Evolutionary conservation across 1,140 invertebrate genomes (phyloP), one percentile per base, ranked within the genome.

Genomic region (Conopomorpha cramerella): DNA sequence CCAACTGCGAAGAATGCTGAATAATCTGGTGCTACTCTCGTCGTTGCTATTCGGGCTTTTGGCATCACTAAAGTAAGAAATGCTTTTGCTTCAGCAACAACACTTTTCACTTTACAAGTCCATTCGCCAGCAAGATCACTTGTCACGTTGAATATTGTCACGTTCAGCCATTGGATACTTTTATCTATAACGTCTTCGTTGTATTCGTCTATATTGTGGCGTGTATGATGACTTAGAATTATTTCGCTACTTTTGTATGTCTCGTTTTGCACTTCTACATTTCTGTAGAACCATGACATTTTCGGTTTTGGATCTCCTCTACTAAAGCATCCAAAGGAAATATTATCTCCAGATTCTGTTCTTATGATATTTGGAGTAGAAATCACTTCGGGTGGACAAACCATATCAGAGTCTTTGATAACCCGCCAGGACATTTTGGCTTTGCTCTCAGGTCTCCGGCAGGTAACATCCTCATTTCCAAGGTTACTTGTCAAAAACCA

Each of bases 221-320:
- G 44, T 16, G 53, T 41, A 43, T 66, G 55, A 32, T 46, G 55
- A 38, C 52, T 43, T 17, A 67, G 45, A 28, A 49, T 40, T 39
- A 72, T 49, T 39, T 61, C 56, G 54, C 52, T 63, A 38, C 53
- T 41, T 40, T 54, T 57, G 31, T 38, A 45, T 6, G 58, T 64
- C 30, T 46, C 50, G 34, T 73, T 71, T 17, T 44, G 45, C 19
- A 67, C 43, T 50, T 60, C 49, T 23, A 36, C 37, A 27, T 90
- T 87, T 50, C 90, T 87, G 27, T 90, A 80, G 6, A 87, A 81
- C 92, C 93, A 96, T 32, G 82, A 84, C 6, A 92, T 83, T 47
- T 84, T 82, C 0, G 93, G 91, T 51, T 87, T 81, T 0, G 92
- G 92, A 63, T 93, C 90, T 0, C 91, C 92, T 6, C 74, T 83